These are phyloP conservation scores for Crocidura indochinensis DNA, from an alignment of 2,797 vertebrate genomes.

Conservation along the genomic window DNA sequence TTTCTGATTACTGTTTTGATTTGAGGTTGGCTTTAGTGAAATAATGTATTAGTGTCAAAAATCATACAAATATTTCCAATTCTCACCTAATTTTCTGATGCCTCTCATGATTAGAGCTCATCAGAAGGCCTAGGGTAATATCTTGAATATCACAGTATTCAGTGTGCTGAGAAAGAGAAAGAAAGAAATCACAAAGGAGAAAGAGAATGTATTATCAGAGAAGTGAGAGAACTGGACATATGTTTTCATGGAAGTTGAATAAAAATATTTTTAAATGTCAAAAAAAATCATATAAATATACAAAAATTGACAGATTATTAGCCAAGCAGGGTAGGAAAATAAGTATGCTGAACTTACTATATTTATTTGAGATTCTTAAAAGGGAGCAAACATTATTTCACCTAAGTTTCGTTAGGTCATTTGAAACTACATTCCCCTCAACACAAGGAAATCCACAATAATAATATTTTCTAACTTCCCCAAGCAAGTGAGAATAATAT, in stretches of 20 bases:
- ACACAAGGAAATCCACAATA: not conserved
- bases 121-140: too few relatives aligned
- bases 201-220: too few relatives aligned
- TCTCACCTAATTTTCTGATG: too few relatives aligned
- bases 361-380: not conserved
- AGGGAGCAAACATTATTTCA: not conserved
- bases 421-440: not conserved
- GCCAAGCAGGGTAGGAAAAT: not conserved
- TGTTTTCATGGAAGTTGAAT: too few relatives aligned
- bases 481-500: constrained; percentile 2
- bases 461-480: not conserved
- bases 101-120: too few relatives aligned
- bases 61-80: constrained; percentile 41
- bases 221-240: too few relatives aligned
- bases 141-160: too few relatives aligned
- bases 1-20: not conserved
- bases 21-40: not conserved
- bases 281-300: too few relatives aligned
- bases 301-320: not conserved
- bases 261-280: too few relatives aligned
- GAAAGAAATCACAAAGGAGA: too few relatives aligned
- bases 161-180: too few relatives aligned
- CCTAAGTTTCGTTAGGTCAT: constrained; percentile 1
- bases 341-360: not conserved
- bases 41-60: not conserved